Conservation (phyloP, 2,797 vertebrate genomes). For the Basileuterus tristriatus region DNA sequence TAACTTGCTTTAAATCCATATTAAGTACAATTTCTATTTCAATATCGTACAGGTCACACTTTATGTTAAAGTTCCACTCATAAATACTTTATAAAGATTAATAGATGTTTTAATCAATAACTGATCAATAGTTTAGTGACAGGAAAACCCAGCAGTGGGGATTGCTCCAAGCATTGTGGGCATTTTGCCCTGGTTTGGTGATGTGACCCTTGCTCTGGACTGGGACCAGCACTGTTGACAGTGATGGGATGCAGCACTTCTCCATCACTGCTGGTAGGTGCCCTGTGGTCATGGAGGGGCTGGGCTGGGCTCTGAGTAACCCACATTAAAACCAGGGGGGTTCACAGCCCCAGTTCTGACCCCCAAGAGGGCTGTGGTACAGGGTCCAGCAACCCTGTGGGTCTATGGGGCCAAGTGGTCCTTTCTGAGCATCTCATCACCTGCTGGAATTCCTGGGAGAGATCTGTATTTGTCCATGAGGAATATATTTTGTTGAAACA, state of each 20-base stretch:
- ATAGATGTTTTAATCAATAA: conserved; percentile 54
- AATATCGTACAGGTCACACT: conserved; percentile 37
- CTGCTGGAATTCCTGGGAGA: neutral
- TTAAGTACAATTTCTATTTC: conserved; percentile 54
- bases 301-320: neutral
- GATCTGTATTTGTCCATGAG: neutral
- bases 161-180: neutral
- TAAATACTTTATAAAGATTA: conserved; percentile 68
- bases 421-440: neutral
- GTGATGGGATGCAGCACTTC: neutral
- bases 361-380: accelerated
- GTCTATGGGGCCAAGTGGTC: neutral
- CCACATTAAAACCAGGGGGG: neutral
- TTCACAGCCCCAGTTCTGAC: neutral
- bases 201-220: neutral
- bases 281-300: neutral
- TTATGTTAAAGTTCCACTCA: conserved; percentile 14
- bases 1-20: conserved; percentile 17
- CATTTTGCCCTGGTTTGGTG: neutral
- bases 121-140: conserved; percentile 35
- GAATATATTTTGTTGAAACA: neutral
- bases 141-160: conserved; percentile 39
- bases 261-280: neutral
- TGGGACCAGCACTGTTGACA: neutral
- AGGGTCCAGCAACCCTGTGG: neutral